These are phyloP conservation scores for Anastatus disparis DNA, from an alignment of 1,140 invertebrate genomes.

Conservation along the genomic window DNA sequence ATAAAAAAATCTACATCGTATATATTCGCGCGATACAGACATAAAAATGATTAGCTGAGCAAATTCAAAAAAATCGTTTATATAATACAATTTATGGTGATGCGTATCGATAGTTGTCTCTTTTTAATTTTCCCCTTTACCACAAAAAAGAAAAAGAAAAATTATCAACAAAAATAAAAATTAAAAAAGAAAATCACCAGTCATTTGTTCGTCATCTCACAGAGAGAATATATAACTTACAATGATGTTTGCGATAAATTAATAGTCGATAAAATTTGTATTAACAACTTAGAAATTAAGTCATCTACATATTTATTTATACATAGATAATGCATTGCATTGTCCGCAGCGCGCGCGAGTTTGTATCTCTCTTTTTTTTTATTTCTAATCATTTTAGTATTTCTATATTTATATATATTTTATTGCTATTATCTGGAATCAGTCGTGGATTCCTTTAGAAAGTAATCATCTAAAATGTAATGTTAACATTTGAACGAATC, in stretches of 20 bases:
- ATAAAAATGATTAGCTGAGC: conserved; percentile 3
- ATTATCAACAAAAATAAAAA: background rate
- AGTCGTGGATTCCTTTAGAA: conserved; percentile 3
- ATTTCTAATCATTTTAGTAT: too few species aligned
- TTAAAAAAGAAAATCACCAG: conserved; percentile 24
- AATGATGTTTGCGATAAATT: conserved; percentile 47
- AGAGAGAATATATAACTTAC: conserved; percentile 29
- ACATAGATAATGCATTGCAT: conserved; percentile 43
- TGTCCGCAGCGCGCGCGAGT: conserved; percentile 38
- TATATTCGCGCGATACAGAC: background rate
- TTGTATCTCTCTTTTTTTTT: conserved; percentile 13
- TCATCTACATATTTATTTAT: conserved; percentile 44
- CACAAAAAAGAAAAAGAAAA: background rate
- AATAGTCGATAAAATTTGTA: conserved; percentile 51
- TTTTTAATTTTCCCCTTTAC: background rate
- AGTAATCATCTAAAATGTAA: background rate
- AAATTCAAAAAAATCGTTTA: conserved; percentile 25
- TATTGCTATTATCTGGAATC: conserved; percentile 44
- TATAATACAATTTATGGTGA: conserved; percentile 28
- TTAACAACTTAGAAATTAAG: conserved; percentile 48
- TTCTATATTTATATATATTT: conserved; percentile 1
- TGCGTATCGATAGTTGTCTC: conserved; percentile 22
- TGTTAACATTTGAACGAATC: background rate
- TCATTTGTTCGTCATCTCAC: conserved; percentile 29
- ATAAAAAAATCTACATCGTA: background rate